Evolutionary conservation across 1,140 invertebrate species (phyloP), one percentile per base, ranked within the genome.

Genomic region (Diabrotica undecimpunctata): DNA sequence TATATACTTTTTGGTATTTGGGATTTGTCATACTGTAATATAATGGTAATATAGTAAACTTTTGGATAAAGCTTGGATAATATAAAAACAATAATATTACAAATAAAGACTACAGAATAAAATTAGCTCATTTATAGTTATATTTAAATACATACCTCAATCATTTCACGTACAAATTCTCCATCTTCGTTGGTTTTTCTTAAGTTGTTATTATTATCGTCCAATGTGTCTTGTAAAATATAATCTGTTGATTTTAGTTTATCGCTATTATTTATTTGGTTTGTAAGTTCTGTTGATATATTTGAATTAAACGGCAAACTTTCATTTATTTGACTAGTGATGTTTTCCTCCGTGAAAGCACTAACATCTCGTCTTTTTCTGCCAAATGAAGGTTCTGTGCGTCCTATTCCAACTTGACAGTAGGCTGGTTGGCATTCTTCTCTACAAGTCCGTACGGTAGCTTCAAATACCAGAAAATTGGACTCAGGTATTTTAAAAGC

Each of bases 401-500:
- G 67, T 58, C 76, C 76, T 39, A 67, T 59, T 14, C 72, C 70
- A 12, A 74, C 71, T 67, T 69, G 88, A 76, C 92, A 94, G 73
- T 92, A 93, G 14, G 92, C 89, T 41, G 94, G 93, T 77, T 94
- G 91, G 78, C 94, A 96, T 0, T 92, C 93, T 65, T 94, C 91
- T 54, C 92, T 81, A 72, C 94, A 96, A 0, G 93, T 94, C 64
- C 90, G 82, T 0, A 96, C 93, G 0, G 91, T 96, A 0, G 94
- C 94, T 81, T 96, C 93, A 75, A 96, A 96, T 0, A 96, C 92
- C 55, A 96, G 77, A 81, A 95, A 95, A 77, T 96, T 96, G 0
- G 94, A 95, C 82, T 96, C 93, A 0, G 94, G 94, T 72, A 96
- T 95, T 80, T 96, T 96, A 72, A 96, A 96, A 2, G 94, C 94